These are phyloP conservation scores for Macrotus californicus DNA, from an alignment of 2,113 vertebrate species.

Conservation along the genomic window DNA sequence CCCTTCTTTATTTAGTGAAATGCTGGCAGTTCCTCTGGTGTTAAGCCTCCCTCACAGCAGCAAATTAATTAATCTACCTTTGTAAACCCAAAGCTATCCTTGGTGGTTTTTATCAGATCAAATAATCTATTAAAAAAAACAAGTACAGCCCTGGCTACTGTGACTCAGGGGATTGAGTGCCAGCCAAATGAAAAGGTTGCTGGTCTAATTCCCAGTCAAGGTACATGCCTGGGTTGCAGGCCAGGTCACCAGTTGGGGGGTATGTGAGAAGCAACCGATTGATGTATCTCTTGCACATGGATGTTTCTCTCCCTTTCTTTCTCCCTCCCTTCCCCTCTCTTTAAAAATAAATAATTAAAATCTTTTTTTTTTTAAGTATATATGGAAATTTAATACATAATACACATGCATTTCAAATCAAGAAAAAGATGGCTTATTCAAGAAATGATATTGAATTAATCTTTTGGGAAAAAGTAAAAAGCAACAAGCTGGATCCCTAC, in stretches of 20 bases:
- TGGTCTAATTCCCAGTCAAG: no score
- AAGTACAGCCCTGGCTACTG: neutral
- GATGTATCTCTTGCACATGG: no score
- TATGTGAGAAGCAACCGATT: no score
- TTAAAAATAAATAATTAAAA: no score
- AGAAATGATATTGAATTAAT: conserved; percentile 7
- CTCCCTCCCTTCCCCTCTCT: no score
- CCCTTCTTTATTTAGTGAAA: conserved; percentile 4
- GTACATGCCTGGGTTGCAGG: no score
- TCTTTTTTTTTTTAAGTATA: neutral
- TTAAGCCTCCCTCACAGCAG: neutral
- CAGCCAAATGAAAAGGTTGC: no score
- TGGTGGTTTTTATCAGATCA: neutral
- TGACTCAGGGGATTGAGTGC: no score
- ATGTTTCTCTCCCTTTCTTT: no score
- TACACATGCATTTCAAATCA: neutral
- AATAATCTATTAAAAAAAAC: neutral
- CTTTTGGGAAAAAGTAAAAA: conserved; percentile 12
- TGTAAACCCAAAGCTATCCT: neutral
- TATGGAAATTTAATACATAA: conserved; percentile 10
- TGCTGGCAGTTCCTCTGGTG: neutral
- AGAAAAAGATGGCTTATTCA: conserved; percentile 17
- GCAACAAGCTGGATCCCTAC: neutral
- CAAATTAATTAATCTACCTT: conserved; percentile 33
- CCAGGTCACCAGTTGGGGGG: no score